Conservation (phyloP, 1,140 invertebrate species). For the Carposina sasakii region DNA sequence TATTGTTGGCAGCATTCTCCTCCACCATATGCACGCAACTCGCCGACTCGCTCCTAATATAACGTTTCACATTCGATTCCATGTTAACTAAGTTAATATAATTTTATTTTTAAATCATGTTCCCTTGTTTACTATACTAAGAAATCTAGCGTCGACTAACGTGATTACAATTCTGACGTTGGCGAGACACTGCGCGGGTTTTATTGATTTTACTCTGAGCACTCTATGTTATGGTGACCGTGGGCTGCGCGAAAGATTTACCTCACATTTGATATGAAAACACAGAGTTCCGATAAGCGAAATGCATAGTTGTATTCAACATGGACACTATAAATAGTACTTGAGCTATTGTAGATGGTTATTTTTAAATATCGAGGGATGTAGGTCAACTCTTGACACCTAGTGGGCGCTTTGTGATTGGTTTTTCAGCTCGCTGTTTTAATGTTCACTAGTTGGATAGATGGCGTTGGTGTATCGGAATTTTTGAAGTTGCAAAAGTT, state of each 20-base stretch:
- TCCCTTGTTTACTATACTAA: conserved; percentile 66
- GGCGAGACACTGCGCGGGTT: conserved; percentile 29
- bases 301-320: conserved; percentile 48
- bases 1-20: conserved; percentile 49
- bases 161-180: conserved; percentile 47
- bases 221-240: too few relatives aligned
- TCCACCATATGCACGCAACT: conserved; percentile 66
- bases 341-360: conserved; percentile 66
- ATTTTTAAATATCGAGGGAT: conserved; percentile 66
- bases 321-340: conserved; percentile 67
- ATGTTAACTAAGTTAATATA: conserved; percentile 17
- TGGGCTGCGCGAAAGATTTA: too few relatives aligned
- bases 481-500: too few relatives aligned
- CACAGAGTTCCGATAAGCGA: conserved; percentile 40
- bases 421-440: conserved; percentile 38
- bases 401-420: conserved; percentile 32
- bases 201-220: conserved; percentile 62
- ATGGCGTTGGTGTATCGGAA: conserved; percentile 43
- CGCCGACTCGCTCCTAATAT: conserved; percentile 60
- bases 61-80: conserved; percentile 54
- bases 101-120: conserved; percentile 45
- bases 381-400: conserved; percentile 55
- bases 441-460: conserved; percentile 28
- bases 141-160: conserved; percentile 49
- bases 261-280: conserved; percentile 10